Evolutionary conservation across 1,140 invertebrate genomes (phyloP).

Genomic region (Heliconius himera): DNA sequence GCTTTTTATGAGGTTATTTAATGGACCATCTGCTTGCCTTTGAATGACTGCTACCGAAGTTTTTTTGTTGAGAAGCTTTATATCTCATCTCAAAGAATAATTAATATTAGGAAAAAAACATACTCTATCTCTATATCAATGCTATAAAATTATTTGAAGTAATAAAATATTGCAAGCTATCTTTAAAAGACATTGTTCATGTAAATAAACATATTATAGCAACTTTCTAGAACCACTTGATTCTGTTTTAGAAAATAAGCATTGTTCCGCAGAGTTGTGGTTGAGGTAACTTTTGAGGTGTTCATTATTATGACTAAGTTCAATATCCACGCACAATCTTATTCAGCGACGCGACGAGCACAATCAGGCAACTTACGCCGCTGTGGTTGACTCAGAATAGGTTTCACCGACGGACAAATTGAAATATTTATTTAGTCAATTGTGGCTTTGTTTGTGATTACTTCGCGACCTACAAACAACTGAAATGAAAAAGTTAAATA

Average conservation of each 20-base stretch:
- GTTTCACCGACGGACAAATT: constrained; percentile 12
- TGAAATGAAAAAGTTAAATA: constrained; percentile 12
- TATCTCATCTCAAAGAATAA: background rate
- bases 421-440: constrained; percentile 14
- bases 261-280: background rate
- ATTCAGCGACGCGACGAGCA: background rate
- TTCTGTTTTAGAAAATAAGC: background rate
- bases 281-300: background rate
- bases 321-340: constrained; percentile 10
- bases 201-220: constrained; percentile 2
- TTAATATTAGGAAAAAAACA: background rate
- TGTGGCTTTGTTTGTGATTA: constrained; percentile 14
- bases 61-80: background rate
- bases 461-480: constrained; percentile 8
- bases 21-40: constrained; percentile 5
- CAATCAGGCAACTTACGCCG: background rate
- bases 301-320: constrained; percentile 1
- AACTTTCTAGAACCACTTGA: background rate
- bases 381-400: constrained; percentile 10
- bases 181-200: background rate
- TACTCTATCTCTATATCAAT: too few species aligned
- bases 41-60: background rate
- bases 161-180: background rate
- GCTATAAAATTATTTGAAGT: background rate
- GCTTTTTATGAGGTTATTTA: constrained; percentile 3